Percentiles rank a stretch among this genome's conserved stretches.
phyloP scores from a whole-genome alignment of 2,888 invertebrate genomes.

The Notodonta dromedarius region DNA sequence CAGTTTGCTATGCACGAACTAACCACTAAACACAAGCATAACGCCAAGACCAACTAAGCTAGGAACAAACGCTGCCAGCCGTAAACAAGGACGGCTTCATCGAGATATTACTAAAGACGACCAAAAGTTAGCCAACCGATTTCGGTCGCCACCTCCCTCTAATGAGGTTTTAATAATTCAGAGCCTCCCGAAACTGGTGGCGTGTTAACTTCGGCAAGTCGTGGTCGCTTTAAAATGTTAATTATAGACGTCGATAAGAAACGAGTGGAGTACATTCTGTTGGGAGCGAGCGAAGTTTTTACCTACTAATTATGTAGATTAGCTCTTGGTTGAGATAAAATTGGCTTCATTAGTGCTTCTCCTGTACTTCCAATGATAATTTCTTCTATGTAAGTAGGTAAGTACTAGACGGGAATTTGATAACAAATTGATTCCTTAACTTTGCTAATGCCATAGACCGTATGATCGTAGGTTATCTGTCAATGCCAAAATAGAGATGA shows the following conservation, averaged over 20 bases:
- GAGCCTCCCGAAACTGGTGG: slow-evolving; percentile 38
- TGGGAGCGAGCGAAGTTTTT: slow-evolving; percentile 1
- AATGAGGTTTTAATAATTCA: slow-evolving; percentile 50
- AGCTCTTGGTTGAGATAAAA: background rate
- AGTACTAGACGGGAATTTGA: too few relatives aligned
- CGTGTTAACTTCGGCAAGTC: slow-evolving; percentile 34
- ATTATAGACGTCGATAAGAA: slow-evolving; percentile 38
- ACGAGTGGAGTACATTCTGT: slow-evolving; percentile 14
- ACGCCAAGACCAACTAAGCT: slow-evolving; percentile 22
- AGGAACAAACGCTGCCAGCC: slow-evolving; percentile 23
- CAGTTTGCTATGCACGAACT: background rate
- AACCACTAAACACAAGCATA: background rate
- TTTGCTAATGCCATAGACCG: too few relatives aligned
- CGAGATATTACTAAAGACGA: slow-evolving; percentile 23
- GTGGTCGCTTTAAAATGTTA: slow-evolving; percentile 47
- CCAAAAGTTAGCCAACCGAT: slow-evolving; percentile 31
- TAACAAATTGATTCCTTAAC: too few relatives aligned
- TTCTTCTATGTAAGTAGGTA: too few relatives aligned
- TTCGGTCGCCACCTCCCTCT: slow-evolving; percentile 29
- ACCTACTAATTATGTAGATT: slow-evolving; percentile 1
- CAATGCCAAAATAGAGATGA: too few relatives aligned
- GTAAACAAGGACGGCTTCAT: slow-evolving; percentile 19
- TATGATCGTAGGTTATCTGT: too few relatives aligned
- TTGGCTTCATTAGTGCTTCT: background rate
- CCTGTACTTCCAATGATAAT: background rate